Percentiles rank a stretch among this genome's conserved stretches.
These are phyloP conservation scores for Agonopterix alstromeriana DNA, from an alignment of 2,888 invertebrate species.

Conservation along the genomic window DNA sequence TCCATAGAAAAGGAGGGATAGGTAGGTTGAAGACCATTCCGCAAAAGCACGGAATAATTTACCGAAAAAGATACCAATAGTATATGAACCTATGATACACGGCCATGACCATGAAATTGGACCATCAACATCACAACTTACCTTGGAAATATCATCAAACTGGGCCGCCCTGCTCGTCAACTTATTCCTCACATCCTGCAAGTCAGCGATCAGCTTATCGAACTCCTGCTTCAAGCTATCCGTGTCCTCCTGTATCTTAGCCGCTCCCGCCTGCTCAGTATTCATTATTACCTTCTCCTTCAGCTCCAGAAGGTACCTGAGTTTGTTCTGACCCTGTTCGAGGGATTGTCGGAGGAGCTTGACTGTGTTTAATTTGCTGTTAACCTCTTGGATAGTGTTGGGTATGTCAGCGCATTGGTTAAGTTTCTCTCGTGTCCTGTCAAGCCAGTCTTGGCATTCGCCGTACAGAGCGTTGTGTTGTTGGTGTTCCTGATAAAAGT, in stretches of 20 bases:
- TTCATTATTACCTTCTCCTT: constrained; percentile 96
- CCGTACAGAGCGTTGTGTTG: constrained; percentile 94
- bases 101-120: background rate
- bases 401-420: constrained; percentile 88
- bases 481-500: constrained; percentile 84
- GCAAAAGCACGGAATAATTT: too few species aligned
- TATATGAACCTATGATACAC: background rate
- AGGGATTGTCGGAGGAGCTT: constrained; percentile 93
- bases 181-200: constrained; percentile 86
- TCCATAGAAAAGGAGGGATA: background rate
- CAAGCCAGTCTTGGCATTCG: constrained; percentile 96
- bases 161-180: constrained; percentile 85
- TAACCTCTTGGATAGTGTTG: constrained; percentile 88
- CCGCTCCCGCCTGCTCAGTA: constrained; percentile 91
- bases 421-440: constrained; percentile 90
- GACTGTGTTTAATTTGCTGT: constrained; percentile 89
- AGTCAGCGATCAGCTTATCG: constrained; percentile 88
- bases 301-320: constrained; percentile 87
- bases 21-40: too few species aligned
- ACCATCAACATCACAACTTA: constrained; percentile 26
- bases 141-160: constrained; percentile 91
- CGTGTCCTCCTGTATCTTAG: constrained; percentile 94
- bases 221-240: constrained; percentile 93
- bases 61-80: too few species aligned
- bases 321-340: constrained; percentile 89